These are phyloP conservation scores for Eilema sororculum DNA, from an alignment of 2,888 invertebrate species.

Conservation along the genomic window DNA sequence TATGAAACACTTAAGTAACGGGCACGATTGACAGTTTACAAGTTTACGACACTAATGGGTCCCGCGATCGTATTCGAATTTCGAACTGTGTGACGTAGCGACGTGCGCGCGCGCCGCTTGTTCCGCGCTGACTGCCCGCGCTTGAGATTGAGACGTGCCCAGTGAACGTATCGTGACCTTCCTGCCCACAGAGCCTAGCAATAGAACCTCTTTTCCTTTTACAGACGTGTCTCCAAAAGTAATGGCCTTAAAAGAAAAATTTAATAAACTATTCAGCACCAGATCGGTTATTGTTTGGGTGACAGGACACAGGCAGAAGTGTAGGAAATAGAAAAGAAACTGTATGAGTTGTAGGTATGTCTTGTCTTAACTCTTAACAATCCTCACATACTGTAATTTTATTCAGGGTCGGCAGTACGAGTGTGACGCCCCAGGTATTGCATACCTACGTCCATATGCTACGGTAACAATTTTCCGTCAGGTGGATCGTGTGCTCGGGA, in stretches of 20 bases:
- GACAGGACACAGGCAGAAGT: background rate
- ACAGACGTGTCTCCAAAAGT: slow-evolving; percentile 62
- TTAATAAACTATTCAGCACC: background rate
- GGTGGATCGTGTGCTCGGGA: no score
- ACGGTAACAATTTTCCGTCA: no score
- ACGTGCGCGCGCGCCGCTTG: slow-evolving; percentile 78
- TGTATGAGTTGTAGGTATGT: no score
- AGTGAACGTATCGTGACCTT: slow-evolving; percentile 84
- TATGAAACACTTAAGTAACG: slow-evolving; percentile 80
- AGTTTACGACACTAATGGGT: slow-evolving; percentile 66
- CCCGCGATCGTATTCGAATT: slow-evolving; percentile 68
- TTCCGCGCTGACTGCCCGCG: slow-evolving; percentile 79
- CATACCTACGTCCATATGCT: no score
- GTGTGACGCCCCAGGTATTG: no score
- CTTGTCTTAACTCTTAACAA: no score
- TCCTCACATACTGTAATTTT: no score
- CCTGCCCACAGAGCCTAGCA: slow-evolving; percentile 80
- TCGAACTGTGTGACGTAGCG: slow-evolving; percentile 51
- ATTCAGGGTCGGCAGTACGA: no score
- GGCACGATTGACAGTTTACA: slow-evolving; percentile 67
- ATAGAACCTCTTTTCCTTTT: slow-evolving; percentile 76
- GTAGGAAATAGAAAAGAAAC: background rate
- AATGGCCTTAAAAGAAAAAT: slow-evolving; percentile 47
- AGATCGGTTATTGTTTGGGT: background rate
- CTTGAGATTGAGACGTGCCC: slow-evolving; percentile 46